phyloP scores from a whole-genome alignment of 23 tunicate species.

The Trididemnum miniatum region DNA sequence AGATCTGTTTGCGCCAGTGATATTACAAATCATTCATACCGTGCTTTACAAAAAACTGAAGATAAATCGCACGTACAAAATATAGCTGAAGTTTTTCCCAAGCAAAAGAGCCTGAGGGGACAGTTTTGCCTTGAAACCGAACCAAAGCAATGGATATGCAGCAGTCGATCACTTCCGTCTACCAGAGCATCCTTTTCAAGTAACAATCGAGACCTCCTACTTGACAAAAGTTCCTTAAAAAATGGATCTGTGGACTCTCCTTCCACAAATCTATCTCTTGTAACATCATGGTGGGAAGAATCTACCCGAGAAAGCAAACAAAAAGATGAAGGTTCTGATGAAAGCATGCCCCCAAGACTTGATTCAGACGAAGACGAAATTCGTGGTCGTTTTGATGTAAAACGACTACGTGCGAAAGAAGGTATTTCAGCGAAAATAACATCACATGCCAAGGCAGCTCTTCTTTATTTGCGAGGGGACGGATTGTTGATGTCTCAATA shows the following conservation, averaged over 20 bases:
- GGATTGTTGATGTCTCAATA: slow-evolving; percentile 39
- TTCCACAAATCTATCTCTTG: slow-evolving; percentile 58
- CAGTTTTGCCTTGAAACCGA: too few species aligned
- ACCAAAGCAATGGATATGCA: background rate
- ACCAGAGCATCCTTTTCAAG: slow-evolving; percentile 10
- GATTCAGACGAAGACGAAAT: slow-evolving; percentile 36
- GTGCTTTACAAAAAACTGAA: too few species aligned
- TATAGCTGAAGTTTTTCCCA: too few species aligned
- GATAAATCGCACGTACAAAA: too few species aligned
- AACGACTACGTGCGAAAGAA: background rate
- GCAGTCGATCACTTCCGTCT: slow-evolving; percentile 48
- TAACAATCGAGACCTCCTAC: background rate
- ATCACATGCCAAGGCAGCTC: slow-evolving; percentile 29
- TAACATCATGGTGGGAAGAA: slow-evolving; percentile 61
- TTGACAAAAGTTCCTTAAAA: slow-evolving; percentile 40
- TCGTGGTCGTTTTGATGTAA: background rate
- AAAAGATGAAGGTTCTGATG: slow-evolving; percentile 10
- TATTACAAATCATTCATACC: too few species aligned
- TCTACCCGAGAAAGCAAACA: background rate
- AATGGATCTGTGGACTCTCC: slow-evolving; percentile 53
- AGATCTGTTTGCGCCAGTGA: too few species aligned
- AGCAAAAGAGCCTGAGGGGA: too few species aligned
- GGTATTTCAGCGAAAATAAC: slow-evolving; percentile 10
- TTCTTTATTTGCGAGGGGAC: slow-evolving; percentile 82
- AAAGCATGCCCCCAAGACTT: slow-evolving; percentile 10